Evolutionary conservation across 2,113 vertebrate genomes (phyloP).

Genomic region (Apeltes quadracus): DNA sequence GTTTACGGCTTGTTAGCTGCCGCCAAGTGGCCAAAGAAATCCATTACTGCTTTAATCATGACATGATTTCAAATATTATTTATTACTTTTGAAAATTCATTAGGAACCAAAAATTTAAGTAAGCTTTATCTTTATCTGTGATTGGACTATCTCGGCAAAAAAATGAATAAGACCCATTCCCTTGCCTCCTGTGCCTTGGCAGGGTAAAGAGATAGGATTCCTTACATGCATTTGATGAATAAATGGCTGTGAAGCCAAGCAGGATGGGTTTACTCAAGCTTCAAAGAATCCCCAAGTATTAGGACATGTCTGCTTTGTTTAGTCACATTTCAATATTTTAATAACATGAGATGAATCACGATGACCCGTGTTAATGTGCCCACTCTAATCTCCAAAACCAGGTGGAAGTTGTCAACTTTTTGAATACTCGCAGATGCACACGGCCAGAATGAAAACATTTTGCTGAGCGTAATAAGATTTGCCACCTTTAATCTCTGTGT

Average conservation of each 20-base stretch:
- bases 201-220: background rate
- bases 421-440: constrained; percentile 1
- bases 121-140: constrained; percentile 6
- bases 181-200: background rate
- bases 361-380: background rate
- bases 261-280: background rate
- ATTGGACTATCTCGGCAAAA: background rate
- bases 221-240: background rate
- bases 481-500: constrained; percentile 48
- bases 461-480: constrained; percentile 24
- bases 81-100: background rate
- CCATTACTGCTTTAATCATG: background rate
- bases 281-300: background rate
- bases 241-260: background rate
- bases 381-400: constrained; percentile 17
- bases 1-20: background rate
- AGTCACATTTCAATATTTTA: constrained; percentile 22
- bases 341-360: constrained; percentile 15
- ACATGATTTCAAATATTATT: background rate
- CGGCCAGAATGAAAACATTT: constrained; percentile 5
- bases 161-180: background rate
- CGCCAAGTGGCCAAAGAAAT: background rate
- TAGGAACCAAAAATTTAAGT: background rate
- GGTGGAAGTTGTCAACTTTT: constrained; percentile 2
- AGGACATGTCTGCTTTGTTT: constrained; percentile 14